Conservation (phyloP, 2,888 invertebrate genomes). For the Phrixothrix hirtus region DNA sequence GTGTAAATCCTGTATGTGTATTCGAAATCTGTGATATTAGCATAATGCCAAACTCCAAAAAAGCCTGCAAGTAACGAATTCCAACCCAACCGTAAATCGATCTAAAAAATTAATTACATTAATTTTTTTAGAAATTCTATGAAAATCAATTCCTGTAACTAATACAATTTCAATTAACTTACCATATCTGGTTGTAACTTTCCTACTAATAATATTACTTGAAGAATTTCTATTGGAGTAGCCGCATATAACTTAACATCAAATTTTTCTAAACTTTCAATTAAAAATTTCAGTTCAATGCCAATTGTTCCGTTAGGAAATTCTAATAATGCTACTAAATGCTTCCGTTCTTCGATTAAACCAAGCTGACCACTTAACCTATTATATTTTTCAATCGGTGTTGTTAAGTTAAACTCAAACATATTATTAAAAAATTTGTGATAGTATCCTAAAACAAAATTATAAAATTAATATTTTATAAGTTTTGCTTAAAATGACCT, state of each 20-base stretch:
- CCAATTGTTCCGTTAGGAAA: constrained; percentile 73
- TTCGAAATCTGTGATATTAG: constrained; percentile 71
- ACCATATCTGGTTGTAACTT: constrained; percentile 70
- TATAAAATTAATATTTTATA: constrained; percentile 1
- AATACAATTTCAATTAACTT: constrained; percentile 39
- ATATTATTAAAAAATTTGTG: constrained; percentile 74
- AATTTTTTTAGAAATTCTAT: too few relatives aligned
- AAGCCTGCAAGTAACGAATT: constrained; percentile 76
- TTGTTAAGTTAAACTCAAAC: constrained; percentile 74
- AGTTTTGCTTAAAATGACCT: constrained; percentile 52
- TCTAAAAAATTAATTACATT: constrained; percentile 50
- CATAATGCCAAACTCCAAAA: constrained; percentile 76
- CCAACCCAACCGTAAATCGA: constrained; percentile 77
- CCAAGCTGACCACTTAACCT: constrained; percentile 71
- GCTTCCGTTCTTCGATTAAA: constrained; percentile 69
- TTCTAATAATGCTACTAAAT: constrained; percentile 73
- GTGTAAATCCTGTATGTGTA: constrained; percentile 78
- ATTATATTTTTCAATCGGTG: constrained; percentile 69
- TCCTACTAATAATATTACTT: constrained; percentile 67
- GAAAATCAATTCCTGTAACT: too few relatives aligned
- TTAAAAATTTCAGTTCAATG: constrained; percentile 66
- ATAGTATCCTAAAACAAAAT: constrained; percentile 62
- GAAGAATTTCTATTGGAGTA: constrained; percentile 72
- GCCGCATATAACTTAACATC: constrained; percentile 74
- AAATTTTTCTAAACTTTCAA: constrained; percentile 69